Evolutionary conservation across 2,888 invertebrate species (phyloP).

Genomic region (Beris chalybata): DNA sequence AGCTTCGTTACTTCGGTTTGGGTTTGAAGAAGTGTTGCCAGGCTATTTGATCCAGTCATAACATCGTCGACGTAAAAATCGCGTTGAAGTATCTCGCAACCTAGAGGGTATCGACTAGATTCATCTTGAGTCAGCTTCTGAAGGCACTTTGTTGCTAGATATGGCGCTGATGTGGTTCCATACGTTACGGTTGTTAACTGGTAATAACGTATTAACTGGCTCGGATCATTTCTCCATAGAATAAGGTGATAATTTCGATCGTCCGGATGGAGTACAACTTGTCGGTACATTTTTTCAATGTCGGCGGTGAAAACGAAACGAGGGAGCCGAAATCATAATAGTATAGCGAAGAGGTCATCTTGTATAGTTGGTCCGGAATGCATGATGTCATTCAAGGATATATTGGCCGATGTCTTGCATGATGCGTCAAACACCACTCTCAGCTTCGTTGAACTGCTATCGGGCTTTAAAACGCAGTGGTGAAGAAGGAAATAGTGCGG

Average conservation of each 20-base stretch:
- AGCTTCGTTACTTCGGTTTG: slow-evolving; percentile 1
- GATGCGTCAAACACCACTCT: neutral
- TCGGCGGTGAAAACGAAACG: neutral
- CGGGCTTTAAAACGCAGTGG: neutral
- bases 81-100: slow-evolving; percentile 54
- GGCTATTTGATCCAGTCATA: slow-evolving; percentile 47
- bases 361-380: slow-evolving; percentile 2
- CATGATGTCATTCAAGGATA: neutral
- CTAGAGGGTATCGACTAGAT: slow-evolving; percentile 59
- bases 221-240: slow-evolving; percentile 50
- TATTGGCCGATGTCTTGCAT: neutral
- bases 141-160: slow-evolving; percentile 52
- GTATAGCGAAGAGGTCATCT: neutral
- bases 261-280: too few relatives aligned
- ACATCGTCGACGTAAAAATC: slow-evolving; percentile 56
- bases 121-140: slow-evolving; percentile 55
- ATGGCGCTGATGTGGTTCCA: slow-evolving; percentile 47
- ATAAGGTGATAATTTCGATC: slow-evolving; percentile 46
- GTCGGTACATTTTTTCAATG: neutral
- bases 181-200: slow-evolving; percentile 40
- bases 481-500: slow-evolving; percentile 1
- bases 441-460: slow-evolving; percentile 3
- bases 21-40: neutral
- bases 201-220: slow-evolving; percentile 48
- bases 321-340: neutral